Evolutionary conservation across 2,888 invertebrate genomes (phyloP), one percentile per base, ranked within the genome.

Genomic region (Pherbina coryleti): DNA sequence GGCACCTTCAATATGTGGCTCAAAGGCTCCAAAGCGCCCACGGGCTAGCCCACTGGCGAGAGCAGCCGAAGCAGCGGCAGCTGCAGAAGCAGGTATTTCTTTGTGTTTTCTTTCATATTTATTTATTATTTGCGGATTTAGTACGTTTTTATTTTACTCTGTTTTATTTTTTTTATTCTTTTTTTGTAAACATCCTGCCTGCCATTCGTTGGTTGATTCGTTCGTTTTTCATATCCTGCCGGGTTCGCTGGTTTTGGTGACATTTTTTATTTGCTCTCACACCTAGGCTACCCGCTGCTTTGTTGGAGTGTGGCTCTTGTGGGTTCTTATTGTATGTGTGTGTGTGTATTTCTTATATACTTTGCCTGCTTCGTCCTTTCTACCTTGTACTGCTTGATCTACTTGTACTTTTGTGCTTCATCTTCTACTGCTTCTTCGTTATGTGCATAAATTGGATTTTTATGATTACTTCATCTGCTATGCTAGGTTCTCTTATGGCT

Each of bases 231-330:
- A 53, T 70, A 53, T 70, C 25, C 70, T 53, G 37, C 37, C 22
- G 51, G 44, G 60, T 57, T 72, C 37, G 31, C 25, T 31, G 17
- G 14, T 72, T 72, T 64, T 31, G 64, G 44, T 74, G 72, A 72
- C 72, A 72, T 72, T 72, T 72, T 44, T 72, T 72, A 72, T 72
- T 72, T 72, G 69, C 69, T 69, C 69, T 28, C 22, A 34, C 67
- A 14, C 22, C 67, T 67, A 19, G 34, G 22, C 5, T 3, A 19
- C 25, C 11, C 57, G 57, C 25, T 22, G 57, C 11, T 60, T 28
- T 9, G 22, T 19, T 25, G 57, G 0, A 14, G 11, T 60, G 57
- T 34, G 34, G 14, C 34, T 14, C 7, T 25, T 55, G n/a, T 67
- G 44, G 17, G 31, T 31, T 70, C 1, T 31, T 17, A 70, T 14